phyloP scores from a whole-genome alignment of 1,140 invertebrate genomes.

The Halesus radiatus region DNA sequence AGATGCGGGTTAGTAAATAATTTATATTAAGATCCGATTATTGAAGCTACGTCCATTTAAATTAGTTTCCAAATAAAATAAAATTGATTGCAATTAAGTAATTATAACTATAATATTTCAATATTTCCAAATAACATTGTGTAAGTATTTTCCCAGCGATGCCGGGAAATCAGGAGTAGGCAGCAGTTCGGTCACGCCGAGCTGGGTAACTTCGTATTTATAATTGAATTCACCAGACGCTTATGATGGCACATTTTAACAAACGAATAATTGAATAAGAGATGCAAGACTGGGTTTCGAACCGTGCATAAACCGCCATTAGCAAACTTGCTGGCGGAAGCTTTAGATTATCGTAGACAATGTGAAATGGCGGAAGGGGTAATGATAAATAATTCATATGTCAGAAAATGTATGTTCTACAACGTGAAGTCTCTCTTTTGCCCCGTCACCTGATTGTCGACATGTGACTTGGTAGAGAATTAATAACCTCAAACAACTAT shows the following conservation, averaged over 20 bases:
- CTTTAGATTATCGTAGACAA: neutral
- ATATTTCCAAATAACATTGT: too few relatives aligned
- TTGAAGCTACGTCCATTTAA: too few relatives aligned
- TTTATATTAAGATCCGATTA: too few relatives aligned
- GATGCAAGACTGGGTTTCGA: neutral
- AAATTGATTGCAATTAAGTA: too few relatives aligned
- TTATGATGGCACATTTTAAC: neutral
- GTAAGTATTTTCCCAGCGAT: too few relatives aligned
- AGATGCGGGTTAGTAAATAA: too few relatives aligned
- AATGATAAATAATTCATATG: neutral
- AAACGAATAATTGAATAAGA: conserved; percentile 17
- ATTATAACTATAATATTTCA: too few relatives aligned
- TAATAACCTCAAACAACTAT: too few relatives aligned
- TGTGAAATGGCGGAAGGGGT: neutral
- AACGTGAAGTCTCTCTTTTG: neutral
- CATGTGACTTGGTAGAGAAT: too few relatives aligned
- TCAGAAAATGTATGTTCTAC: neutral
- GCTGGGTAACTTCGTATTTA: neutral
- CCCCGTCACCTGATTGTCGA: neutral
- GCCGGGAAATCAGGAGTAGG: neutral
- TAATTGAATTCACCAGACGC: conserved; percentile 9
- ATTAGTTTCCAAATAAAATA: too few relatives aligned
- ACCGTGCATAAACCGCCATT: neutral
- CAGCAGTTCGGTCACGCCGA: neutral
- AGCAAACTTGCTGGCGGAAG: too few relatives aligned